A percentile compares a stretch with the other conserved stretches of the same genome.
Evolutionary conservation across 2,888 invertebrate species (phyloP).

Genomic region (Fragum sueziense): DNA sequence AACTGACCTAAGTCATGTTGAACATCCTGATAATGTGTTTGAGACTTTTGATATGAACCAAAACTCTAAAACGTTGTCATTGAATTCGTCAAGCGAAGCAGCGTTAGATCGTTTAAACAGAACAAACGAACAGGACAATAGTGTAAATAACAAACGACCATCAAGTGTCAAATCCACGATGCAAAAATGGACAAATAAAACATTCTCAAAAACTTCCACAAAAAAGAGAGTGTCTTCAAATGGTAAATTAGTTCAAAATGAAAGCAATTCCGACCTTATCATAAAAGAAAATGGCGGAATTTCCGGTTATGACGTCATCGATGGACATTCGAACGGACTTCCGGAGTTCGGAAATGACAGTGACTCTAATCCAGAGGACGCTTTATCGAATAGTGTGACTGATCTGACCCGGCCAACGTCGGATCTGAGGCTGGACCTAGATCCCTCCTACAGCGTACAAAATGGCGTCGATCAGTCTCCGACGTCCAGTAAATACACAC

Average conservation of each 20-base stretch:
- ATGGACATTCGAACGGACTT: constrained; percentile 27
- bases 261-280: constrained; percentile 41
- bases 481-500: constrained; percentile 43
- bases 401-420: constrained; percentile 53
- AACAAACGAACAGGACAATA: constrained; percentile 28
- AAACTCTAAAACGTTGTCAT: constrained; percentile 47
- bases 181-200: constrained; percentile 71
- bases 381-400: constrained; percentile 52
- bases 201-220: constrained; percentile 66
- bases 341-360: constrained; percentile 18
- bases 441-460: constrained; percentile 21
- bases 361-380: constrained; percentile 35
- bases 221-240: constrained; percentile 49
- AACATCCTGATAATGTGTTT: constrained; percentile 36
- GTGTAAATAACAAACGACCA: constrained; percentile 28
- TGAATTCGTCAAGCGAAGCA: neutral
- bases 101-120: constrained; percentile 24
- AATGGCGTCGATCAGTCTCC: constrained; percentile 40
- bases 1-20: constrained; percentile 57
- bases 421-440: constrained; percentile 50
- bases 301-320: constrained; percentile 8
- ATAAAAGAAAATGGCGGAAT: constrained; percentile 37
- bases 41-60: constrained; percentile 62
- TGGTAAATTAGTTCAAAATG: constrained; percentile 34
- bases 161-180: constrained; percentile 66